phyloP scores from a whole-genome alignment of 1,140 invertebrate species.

The Manduca sexta region DNA sequence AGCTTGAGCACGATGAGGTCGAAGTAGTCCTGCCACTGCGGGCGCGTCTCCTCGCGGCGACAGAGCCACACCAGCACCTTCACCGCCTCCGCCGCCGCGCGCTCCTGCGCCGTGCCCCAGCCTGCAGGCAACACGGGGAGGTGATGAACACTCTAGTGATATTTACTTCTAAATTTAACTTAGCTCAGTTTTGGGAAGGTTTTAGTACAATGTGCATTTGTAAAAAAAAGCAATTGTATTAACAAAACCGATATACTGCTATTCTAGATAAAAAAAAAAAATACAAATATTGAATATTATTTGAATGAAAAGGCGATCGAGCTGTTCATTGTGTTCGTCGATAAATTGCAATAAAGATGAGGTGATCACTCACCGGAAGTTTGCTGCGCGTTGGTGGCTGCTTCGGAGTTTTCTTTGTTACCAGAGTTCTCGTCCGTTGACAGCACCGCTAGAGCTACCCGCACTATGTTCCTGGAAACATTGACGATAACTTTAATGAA shows the following conservation, averaged over 20 bases:
- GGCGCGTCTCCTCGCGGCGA: constrained; percentile 81
- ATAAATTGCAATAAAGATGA: too few species aligned
- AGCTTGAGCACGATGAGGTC: constrained; percentile 92
- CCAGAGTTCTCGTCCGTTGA: constrained; percentile 40
- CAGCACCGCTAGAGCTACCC: constrained; percentile 44
- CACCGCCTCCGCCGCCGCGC: constrained; percentile 82
- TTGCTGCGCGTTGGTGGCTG: constrained; percentile 38
- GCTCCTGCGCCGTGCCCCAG: constrained; percentile 80
- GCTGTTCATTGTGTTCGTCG: too few species aligned
- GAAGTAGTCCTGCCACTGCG: constrained; percentile 87
- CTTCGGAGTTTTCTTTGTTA: constrained; percentile 53
- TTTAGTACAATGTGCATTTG: too few species aligned
- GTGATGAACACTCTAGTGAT: too few species aligned
- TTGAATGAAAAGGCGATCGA: too few species aligned
- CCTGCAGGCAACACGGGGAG: constrained; percentile 66
- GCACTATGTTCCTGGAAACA: constrained; percentile 48
- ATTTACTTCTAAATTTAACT: too few species aligned
- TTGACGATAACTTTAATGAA: too few species aligned
- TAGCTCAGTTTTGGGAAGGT: too few species aligned
- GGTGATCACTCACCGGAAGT: constrained; percentile 30
- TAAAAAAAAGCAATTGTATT: too few species aligned
- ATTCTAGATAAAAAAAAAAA: too few species aligned
- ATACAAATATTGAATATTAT: too few species aligned
- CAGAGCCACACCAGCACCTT: constrained; percentile 88
- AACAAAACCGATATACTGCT: too few species aligned